These are phyloP conservation scores for Mormyrus iriodes DNA, from an alignment of 2,113 vertebrate species.

Conservation along the genomic window DNA sequence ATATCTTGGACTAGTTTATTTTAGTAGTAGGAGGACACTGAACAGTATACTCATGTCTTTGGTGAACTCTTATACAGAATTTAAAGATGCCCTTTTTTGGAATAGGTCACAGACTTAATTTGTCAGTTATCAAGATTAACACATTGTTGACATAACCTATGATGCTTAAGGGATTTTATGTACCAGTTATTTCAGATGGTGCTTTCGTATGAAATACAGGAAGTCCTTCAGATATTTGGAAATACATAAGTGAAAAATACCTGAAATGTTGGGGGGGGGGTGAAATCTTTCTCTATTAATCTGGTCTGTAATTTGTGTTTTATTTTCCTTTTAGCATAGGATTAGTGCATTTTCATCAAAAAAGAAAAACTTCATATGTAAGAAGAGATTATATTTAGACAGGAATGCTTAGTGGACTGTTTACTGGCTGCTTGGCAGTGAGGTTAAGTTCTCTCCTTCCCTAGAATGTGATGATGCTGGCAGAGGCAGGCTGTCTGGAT, in stretches of 20 bases:
- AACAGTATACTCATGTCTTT: neutral
- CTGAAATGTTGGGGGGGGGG: neutral
- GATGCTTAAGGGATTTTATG: neutral
- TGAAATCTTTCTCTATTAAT: neutral
- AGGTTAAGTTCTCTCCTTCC: constrained; percentile 4
- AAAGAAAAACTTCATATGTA: neutral
- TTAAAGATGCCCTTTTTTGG: neutral
- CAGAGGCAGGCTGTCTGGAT: constrained; percentile 84
- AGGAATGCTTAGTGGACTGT: neutral
- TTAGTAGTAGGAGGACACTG: neutral
- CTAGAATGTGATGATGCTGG: constrained; percentile 82
- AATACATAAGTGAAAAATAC: neutral
- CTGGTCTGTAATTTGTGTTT: neutral
- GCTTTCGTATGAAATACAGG: neutral
- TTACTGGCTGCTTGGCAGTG: neutral
- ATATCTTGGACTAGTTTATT: neutral
- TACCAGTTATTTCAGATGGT: neutral
- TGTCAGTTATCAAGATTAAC: neutral
- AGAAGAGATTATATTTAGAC: neutral
- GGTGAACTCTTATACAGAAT: neutral
- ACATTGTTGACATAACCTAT: neutral
- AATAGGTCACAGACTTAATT: neutral
- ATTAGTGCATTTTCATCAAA: neutral
- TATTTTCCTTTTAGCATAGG: neutral
- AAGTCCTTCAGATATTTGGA: neutral